phyloP scores from a whole-genome alignment of 2,888 invertebrate genomes.

The Acleris laterana region DNA sequence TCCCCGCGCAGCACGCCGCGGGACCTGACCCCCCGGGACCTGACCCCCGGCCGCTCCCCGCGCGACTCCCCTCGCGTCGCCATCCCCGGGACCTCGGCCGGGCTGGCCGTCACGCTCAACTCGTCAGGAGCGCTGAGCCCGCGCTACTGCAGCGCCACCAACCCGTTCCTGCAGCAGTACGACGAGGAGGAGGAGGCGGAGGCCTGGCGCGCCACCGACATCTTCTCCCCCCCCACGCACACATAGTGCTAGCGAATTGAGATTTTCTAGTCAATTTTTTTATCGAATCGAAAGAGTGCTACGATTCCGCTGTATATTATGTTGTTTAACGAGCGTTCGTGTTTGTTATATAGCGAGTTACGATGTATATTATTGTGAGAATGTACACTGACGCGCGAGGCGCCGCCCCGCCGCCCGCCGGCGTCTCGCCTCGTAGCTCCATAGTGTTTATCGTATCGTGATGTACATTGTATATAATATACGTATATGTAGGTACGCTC shows the following conservation, averaged over 20 bases:
- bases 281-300: slow-evolving; percentile 77
- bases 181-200: slow-evolving; percentile 80
- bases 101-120: slow-evolving; percentile 85
- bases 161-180: slow-evolving; percentile 86
- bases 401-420: slow-evolving; percentile 64
- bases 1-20: slow-evolving; percentile 60
- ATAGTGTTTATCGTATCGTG: slow-evolving; percentile 76
- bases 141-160: slow-evolving; percentile 80
- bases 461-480: slow-evolving; percentile 82
- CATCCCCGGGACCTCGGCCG: slow-evolving; percentile 85
- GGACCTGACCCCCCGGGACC: slow-evolving; percentile 52
- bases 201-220: slow-evolving; percentile 77
- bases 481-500: slow-evolving; percentile 76
- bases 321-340: slow-evolving; percentile 74
- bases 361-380: slow-evolving; percentile 82
- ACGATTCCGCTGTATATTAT: slow-evolving; percentile 81
- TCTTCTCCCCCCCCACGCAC: slow-evolving; percentile 78
- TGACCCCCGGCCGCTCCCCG: slow-evolving; percentile 56
- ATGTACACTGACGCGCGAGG: slow-evolving; percentile 76
- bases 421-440: slow-evolving; percentile 68
- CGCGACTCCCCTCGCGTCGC: slow-evolving; percentile 69
- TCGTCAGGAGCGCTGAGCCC: slow-evolving; percentile 64
- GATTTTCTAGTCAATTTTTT: slow-evolving; percentile 84
- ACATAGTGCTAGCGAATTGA: slow-evolving; percentile 81
- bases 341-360: slow-evolving; percentile 82